phyloP scores from a whole-genome alignment of 2,888 invertebrate genomes.

The Siphlonurus alternatus region DNA sequence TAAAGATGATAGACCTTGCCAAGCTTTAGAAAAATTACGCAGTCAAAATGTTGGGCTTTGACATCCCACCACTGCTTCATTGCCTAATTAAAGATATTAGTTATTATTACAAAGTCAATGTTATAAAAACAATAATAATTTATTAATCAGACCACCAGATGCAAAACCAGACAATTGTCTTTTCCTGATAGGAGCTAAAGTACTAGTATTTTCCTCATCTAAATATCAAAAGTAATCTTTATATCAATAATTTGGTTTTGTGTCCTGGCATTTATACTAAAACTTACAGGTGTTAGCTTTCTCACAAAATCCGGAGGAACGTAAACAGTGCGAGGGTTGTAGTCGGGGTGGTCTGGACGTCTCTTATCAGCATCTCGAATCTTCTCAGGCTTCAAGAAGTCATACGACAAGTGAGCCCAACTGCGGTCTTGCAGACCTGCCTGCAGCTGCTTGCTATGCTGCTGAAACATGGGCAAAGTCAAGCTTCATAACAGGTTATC shows the following conservation, averaged over 20 bases:
- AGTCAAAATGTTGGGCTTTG: conserved; percentile 75
- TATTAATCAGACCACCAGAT: conserved; percentile 1
- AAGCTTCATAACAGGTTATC: neutral
- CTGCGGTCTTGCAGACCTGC: conserved; percentile 8
- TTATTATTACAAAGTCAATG: conserved; percentile 7
- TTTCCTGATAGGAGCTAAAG: neutral
- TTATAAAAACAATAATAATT: conserved; percentile 1
- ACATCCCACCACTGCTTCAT: conserved; percentile 96
- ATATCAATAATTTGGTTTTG: too few relatives aligned
- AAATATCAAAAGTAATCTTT: too few relatives aligned
- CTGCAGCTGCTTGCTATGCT: neutral
- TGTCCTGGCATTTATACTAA: conserved; percentile 3
- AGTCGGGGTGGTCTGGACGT: conserved; percentile 59
- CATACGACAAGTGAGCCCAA: conserved; percentile 33
- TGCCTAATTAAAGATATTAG: conserved; percentile 47
- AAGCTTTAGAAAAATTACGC: conserved; percentile 93
- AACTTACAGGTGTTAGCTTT: conserved; percentile 63
- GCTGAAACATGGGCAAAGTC: neutral
- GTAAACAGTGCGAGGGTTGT: conserved; percentile 72
- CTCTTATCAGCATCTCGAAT: conserved; percentile 56
- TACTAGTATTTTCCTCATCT: neutral
- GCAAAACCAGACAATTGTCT: too few relatives aligned
- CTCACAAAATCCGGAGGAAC: conserved; percentile 68
- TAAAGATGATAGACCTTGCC: conserved; percentile 99
- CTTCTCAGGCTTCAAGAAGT: conserved; percentile 64